Evolutionary conservation across 2,888 invertebrate species (phyloP), one percentile per base, ranked within the genome.

Genomic region (Drosophila prostipennis): DNA sequence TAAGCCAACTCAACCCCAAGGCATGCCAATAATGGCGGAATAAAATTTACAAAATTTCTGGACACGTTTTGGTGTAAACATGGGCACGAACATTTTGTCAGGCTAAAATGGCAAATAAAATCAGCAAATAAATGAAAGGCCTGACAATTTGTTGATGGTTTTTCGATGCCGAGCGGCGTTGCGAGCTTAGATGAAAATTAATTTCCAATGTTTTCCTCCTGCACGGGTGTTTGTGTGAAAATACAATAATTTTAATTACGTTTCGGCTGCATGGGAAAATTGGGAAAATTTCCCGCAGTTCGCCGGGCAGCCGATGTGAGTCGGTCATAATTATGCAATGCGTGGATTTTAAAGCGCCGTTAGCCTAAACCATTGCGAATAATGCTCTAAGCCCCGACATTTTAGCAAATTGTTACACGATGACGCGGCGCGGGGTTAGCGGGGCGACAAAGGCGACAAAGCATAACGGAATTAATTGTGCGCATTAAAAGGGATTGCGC

Each of bases 211-310:
- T 70, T 72, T 69, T 72, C 70, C 83, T 26, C 56, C 7, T 29
- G 63, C 71, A 59, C 10, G 16, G 40, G 2, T 42, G 19, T 42
- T 56, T 65, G 59, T 68, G 69, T 55, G 72, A 79, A 84, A 87
- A 80, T 85, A 78, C 82, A 87, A 88, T 88, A 75, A 84, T 84
- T 88, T 83, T 77, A 88, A 87, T 84, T 88, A 88, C 87, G 84
- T 74, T 74, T 76, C 48, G 52, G 52, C 11, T 53, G 68, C 68
- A 74, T 65, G 69, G 39, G 69, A 64, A 84, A 81, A 87, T 74
- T 70, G 72, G 60, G 56, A 78, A 74, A 60, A 60, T 56, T 74
- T 68, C 48, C 72, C 58, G 63, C 65, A 74, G 54, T 34, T 64
- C 70, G 42, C n/a, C n/a, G n/a, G n/a, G n/a, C 42, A 51, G 57